Base-by-base conservation (phyloP, 2,888 invertebrate genomes). In the Corythucha ciliata region DNA sequence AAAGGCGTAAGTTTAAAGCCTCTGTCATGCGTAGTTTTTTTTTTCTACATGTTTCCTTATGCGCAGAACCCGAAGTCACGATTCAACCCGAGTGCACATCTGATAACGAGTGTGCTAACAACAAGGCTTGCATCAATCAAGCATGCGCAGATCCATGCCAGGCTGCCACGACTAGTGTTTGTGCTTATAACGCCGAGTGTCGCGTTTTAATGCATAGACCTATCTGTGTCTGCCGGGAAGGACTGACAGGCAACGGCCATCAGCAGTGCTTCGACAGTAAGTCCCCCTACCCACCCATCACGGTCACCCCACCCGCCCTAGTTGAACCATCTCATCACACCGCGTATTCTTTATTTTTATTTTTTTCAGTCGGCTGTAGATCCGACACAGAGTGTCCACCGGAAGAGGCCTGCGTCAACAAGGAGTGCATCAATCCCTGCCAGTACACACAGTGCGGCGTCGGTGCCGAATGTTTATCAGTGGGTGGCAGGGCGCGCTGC, bases 211-310 rank as follows among this genome's bases (percentile, higher is more conserved):
- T 80, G 54, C 90, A 90, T 63, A 74, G 88, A 61, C 84, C 88
- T 7, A 74, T 83, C 21, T 92, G 91, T 65, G 79, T 81, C 2
- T 91, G 91, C 64, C 73, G 79, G 59, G 81, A 84, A 59, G 83
- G 86, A 27, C 87, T 79, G 63, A 84, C 85, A 57, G 92, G 91
- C 64, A 85, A 88, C 65, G 84, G 87, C 14, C 80, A 85, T 62
- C 75, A 76, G 49, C 77, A 80, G 61, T 89, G 88, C 63, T 79
- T 80, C 62, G 78, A 83, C 65, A 79, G 81, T 82, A 71, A 66
- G 74, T 70, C 18, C 18, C 7, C 36, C 7, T 34, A n/a, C 41
- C 12, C 10, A 33, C 14, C 4, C 33, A n/a, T n/a, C n/a, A n/a
- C n/a, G n/a, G n/a, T n/a, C n/a, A n/a, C n/a, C n/a, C n/a, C n/a